A percentile compares a stretch with the other conserved stretches of the same genome.
These are phyloP conservation scores for Cylloceria caligata DNA, from an alignment of 2,888 invertebrate genomes.

Conservation along the genomic window DNA sequence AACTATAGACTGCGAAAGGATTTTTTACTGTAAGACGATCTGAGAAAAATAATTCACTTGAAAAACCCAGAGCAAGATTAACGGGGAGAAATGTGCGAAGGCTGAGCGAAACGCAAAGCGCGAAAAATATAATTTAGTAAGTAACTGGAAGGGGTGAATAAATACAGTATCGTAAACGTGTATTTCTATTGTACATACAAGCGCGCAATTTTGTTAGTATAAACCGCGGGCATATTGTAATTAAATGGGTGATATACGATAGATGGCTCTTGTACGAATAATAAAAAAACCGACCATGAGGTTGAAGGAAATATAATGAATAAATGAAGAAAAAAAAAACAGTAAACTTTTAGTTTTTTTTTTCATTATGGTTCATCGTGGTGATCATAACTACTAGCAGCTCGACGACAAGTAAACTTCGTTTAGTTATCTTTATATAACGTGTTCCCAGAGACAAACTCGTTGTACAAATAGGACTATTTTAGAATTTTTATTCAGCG, in stretches of 20 bases:
- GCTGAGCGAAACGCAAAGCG: neutral
- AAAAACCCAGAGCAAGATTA: constrained; percentile 21
- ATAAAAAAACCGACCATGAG: constrained; percentile 55
- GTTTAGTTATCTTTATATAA: too few species aligned
- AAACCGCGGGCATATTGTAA: constrained; percentile 66
- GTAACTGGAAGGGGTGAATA: neutral
- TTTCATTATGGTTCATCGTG: too few species aligned
- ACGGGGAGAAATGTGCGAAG: neutral
- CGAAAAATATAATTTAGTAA: constrained; percentile 12
- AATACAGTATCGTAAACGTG: constrained; percentile 61
- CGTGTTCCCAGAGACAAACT: too few species aligned
- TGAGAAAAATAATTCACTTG: constrained; percentile 31
- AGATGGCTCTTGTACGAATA: constrained; percentile 67
- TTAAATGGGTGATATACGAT: constrained; percentile 60
- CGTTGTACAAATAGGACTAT: too few species aligned
- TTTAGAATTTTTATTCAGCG: too few species aligned
- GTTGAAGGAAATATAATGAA: constrained; percentile 39
- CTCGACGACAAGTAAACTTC: too few species aligned
- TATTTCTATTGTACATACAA: constrained; percentile 75
- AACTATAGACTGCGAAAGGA: constrained; percentile 52
- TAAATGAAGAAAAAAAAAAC: constrained; percentile 3
- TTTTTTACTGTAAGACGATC: constrained; percentile 59
- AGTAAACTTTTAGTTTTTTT: neutral
- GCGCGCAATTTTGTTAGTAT: constrained; percentile 62
- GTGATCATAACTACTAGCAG: too few species aligned